Percentiles rank a stretch among this genome's conserved stretches.
Conservation (phyloP, 2,888 invertebrate genomes). For the Autographa gamma region DNA sequence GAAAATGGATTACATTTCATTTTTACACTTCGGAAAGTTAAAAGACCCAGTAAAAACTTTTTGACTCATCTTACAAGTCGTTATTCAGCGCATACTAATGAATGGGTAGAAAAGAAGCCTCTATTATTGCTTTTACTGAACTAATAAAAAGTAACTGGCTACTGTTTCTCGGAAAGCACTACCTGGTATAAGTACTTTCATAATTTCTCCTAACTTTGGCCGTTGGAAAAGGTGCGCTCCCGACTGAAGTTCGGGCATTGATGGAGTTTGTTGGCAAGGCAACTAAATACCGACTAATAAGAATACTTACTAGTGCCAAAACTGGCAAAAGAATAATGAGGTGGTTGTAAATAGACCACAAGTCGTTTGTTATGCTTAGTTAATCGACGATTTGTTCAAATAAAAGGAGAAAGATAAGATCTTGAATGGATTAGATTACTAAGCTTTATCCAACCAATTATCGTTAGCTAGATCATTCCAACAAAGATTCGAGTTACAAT, state of each 20-base stretch:
- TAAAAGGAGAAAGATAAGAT: conserved; percentile 5
- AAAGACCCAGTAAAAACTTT: not conserved
- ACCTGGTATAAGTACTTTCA: conserved; percentile 15
- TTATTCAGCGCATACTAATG: conserved; percentile 10
- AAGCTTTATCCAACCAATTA: conserved; percentile 24
- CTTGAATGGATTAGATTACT: conserved; percentile 8
- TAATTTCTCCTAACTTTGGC: conserved; percentile 27
- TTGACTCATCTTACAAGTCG: not conserved
- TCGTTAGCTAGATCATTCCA: conserved; percentile 3
- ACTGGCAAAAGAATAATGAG: conserved; percentile 9
- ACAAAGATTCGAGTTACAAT: conserved; percentile 40
- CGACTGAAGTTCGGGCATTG: conserved; percentile 23
- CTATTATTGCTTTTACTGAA: conserved; percentile 9
- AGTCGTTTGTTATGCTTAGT: conserved; percentile 15
- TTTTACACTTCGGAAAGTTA: conserved; percentile 1
- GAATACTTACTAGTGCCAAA: conserved; percentile 19
- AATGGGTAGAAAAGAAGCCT: conserved; percentile 5
- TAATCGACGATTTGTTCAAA: conserved; percentile 12
- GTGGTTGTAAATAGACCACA: conserved; percentile 13
- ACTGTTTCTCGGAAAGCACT: conserved; percentile 14
- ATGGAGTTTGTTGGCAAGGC: conserved; percentile 31
- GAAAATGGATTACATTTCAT: conserved; percentile 15
- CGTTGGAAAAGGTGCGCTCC: conserved; percentile 19
- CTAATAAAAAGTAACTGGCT: conserved; percentile 23
- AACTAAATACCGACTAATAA: conserved; percentile 24